Evolutionary conservation across 2,888 invertebrate species (phyloP).

Genomic region (Hybos culiciformis): DNA sequence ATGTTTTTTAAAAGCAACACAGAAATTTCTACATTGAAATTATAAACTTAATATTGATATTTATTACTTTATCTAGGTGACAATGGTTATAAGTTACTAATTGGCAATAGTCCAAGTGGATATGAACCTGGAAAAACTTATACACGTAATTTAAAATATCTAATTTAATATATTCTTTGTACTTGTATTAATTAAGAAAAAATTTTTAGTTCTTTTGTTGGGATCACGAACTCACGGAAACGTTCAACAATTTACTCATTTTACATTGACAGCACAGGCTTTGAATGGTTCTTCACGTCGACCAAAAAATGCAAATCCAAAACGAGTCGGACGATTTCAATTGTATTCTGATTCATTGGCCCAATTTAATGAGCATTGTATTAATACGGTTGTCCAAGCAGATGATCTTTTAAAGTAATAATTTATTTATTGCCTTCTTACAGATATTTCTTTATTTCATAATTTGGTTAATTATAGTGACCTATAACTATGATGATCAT

Average conservation of each 20-base stretch:
- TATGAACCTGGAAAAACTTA: constrained; percentile 75
- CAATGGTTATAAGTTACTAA: constrained; percentile 70
- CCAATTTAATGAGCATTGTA: constrained; percentile 66
- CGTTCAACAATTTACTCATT: constrained; percentile 64
- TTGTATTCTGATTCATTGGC: constrained; percentile 44
- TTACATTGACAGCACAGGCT: constrained; percentile 58
- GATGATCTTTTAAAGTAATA: too few relatives aligned
- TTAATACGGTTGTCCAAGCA: constrained; percentile 70
- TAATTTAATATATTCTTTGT: neutral
- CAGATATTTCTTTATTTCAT: too few relatives aligned
- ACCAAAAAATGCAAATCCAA: constrained; percentile 36
- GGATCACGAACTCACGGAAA: constrained; percentile 51
- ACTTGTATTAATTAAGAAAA: neutral
- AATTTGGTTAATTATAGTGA: too few relatives aligned
- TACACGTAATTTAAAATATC: constrained; percentile 43
- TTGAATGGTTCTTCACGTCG: constrained; percentile 22
- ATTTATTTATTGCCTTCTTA: too few relatives aligned
- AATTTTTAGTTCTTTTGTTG: constrained; percentile 46
- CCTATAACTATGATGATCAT: too few relatives aligned
- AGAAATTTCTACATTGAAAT: too few relatives aligned
- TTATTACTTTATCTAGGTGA: too few relatives aligned
- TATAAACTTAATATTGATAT: too few relatives aligned
- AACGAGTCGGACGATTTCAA: constrained; percentile 55
- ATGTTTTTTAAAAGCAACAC: too few relatives aligned
- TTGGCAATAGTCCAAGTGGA: constrained; percentile 65